A percentile compares a stretch with the other conserved stretches of the same genome.
Conservation (phyloP, 2,797 vertebrate species). For the Tokudaia muenninki region DNA sequence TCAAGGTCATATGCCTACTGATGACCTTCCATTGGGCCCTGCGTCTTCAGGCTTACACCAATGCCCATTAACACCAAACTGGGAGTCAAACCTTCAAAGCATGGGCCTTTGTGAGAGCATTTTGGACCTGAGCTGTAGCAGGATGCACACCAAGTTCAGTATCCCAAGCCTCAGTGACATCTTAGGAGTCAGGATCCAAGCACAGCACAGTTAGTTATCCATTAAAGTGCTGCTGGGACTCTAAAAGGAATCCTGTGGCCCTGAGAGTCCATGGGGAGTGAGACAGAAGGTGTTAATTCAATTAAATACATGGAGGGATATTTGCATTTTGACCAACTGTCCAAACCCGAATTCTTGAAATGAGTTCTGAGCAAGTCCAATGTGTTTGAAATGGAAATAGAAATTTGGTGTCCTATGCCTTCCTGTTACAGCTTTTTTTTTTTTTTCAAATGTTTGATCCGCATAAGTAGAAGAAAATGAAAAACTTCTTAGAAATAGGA, state of each 20-base stretch:
- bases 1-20: neutral
- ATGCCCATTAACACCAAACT: neutral
- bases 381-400: constrained; percentile 59
- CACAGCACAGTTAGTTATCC: neutral
- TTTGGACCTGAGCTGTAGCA: neutral
- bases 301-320: constrained; percentile 14
- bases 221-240: neutral
- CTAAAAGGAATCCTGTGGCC: constrained; percentile 1
- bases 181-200: neutral
- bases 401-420: neutral
- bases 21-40: neutral
- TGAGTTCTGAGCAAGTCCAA: constrained; percentile 45
- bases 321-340: constrained; percentile 37
- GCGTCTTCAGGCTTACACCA: neutral
- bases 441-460: constrained; percentile 51
- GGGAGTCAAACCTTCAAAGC: neutral
- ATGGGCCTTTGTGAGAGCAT: neutral
- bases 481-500: neutral
- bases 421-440: neutral
- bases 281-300: neutral
- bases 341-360: constrained; percentile 8
- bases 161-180: neutral
- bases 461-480: neutral
- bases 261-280: constrained; percentile 1
- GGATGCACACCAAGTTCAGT: neutral